Conservation (phyloP, 1,140 invertebrate species). For the Caenorhabditis brenneri region DNA sequence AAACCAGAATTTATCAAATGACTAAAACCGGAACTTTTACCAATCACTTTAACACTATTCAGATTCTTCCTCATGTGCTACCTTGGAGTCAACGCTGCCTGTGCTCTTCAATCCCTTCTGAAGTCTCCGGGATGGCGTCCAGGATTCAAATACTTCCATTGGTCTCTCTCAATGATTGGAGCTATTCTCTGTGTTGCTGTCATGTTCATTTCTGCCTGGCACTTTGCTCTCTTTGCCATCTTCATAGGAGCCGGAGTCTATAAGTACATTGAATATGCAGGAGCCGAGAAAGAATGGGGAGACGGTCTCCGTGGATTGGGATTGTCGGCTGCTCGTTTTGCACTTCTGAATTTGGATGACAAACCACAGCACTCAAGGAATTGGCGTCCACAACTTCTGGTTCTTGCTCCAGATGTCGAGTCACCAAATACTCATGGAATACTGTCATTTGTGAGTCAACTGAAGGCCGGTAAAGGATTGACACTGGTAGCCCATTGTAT, state of each 20-base stretch:
- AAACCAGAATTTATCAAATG: too few relatives aligned
- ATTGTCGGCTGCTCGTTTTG: conserved; percentile 89
- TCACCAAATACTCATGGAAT: conserved; percentile 49
- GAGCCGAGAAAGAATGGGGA: conserved; percentile 99
- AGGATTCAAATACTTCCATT: conserved; percentile 96
- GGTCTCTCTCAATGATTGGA: conserved; percentile 89
- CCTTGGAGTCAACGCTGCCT: conserved; percentile 97
- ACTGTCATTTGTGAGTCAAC: conserved; percentile 54
- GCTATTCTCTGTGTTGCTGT: conserved; percentile 90
- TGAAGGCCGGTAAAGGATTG: conserved; percentile 70
- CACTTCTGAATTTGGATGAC: conserved; percentile 88
- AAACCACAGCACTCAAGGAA: conserved; percentile 98
- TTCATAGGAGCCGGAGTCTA: conserved; percentile 91
- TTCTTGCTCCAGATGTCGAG: conserved; percentile 60
- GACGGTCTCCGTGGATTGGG: conserved; percentile 96
- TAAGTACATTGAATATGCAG: conserved; percentile 98
- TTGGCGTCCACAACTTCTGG: conserved; percentile 78
- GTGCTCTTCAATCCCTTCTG: conserved; percentile 89
- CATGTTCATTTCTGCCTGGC: conserved; percentile 99
- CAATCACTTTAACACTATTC: conserved; percentile 49
- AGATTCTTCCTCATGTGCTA: conserved; percentile 99
- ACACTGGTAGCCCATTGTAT: conserved; percentile 73
- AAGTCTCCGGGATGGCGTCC: conserved; percentile 97
- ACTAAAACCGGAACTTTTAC: too few relatives aligned
- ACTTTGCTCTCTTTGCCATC: conserved; percentile 93